Evolutionary conservation across 2,888 invertebrate genomes (phyloP).

Genomic region (Amaurobius ferox): DNA sequence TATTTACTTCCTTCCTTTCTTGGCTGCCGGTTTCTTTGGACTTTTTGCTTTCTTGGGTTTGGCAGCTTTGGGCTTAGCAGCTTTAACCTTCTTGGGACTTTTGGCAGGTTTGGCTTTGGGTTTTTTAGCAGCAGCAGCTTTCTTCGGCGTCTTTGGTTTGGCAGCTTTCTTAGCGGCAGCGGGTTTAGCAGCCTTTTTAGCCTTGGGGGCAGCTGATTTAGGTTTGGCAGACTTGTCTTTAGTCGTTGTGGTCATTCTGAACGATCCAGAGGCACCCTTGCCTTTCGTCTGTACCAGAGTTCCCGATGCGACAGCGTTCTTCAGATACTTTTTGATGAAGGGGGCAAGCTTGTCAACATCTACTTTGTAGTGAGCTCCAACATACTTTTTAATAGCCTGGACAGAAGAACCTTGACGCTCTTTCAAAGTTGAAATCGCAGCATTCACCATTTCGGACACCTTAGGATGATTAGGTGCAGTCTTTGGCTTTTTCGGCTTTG

Average conservation of each 20-base stretch:
- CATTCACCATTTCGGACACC: conserved; percentile 81
- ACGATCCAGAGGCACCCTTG: conserved; percentile 76
- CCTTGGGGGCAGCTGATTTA: conserved; percentile 26
- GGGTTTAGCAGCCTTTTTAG: conserved; percentile 50
- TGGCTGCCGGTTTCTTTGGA: conserved; percentile 65
- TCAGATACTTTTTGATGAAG: conserved; percentile 83
- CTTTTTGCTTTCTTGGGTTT: conserved; percentile 74
- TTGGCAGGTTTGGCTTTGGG: conserved; percentile 57
- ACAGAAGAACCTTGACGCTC: conserved; percentile 81
- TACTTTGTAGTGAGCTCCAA: conserved; percentile 81
- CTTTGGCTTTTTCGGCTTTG: conserved; percentile 70
- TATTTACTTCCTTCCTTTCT: conserved; percentile 52
- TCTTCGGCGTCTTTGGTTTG: conserved; percentile 66
- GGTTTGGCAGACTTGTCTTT: conserved; percentile 65
- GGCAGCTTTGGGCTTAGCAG: conserved; percentile 57
- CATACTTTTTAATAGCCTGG: conserved; percentile 83
- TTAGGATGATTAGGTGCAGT: conserved; percentile 81
- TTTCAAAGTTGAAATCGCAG: conserved; percentile 78
- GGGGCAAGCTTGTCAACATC: conserved; percentile 78
- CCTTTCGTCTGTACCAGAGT: conserved; percentile 76
- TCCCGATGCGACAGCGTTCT: conserved; percentile 80
- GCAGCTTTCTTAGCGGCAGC: conserved; percentile 42
- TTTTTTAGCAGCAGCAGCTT: conserved; percentile 65
- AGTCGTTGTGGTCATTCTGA: conserved; percentile 74
- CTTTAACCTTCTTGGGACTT: conserved; percentile 54